Evolutionary conservation across 2,888 invertebrate genomes (phyloP).

Genomic region (Epirrhoe alternata): DNA sequence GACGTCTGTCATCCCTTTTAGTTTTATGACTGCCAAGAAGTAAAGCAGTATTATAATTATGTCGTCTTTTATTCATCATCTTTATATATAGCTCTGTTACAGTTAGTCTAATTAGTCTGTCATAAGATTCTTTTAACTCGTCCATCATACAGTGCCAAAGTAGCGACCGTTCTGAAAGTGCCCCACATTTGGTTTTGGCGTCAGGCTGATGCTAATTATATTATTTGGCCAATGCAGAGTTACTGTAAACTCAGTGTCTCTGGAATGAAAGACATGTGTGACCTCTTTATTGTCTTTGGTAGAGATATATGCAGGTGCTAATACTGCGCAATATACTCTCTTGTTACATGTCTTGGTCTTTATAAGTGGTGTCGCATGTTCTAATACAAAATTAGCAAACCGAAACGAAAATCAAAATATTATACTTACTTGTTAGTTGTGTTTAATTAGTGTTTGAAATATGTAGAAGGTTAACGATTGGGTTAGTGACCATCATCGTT

Average conservation of each 20-base stretch:
- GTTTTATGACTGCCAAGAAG: no score
- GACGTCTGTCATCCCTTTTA: no score
- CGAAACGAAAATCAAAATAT: no score
- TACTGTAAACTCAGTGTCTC: slow-evolving; percentile 44
- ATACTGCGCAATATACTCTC: not conserved
- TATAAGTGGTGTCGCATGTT: no score
- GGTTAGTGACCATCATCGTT: no score
- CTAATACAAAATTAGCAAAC: no score
- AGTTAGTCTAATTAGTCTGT: slow-evolving; percentile 17
- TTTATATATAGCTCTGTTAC: not conserved
- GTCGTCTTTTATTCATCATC: not conserved
- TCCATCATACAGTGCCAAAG: slow-evolving; percentile 61
- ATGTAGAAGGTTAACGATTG: no score
- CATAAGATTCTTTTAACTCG: slow-evolving; percentile 39
- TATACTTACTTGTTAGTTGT: no score
- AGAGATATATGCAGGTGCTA: not conserved
- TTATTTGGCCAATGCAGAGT: slow-evolving; percentile 63
- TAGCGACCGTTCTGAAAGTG: slow-evolving; percentile 59
- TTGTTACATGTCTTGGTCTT: no score
- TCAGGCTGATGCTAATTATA: slow-evolving; percentile 62
- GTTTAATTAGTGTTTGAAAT: no score
- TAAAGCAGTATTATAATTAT: no score
- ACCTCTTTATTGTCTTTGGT: slow-evolving; percentile 20
- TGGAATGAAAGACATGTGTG: slow-evolving; percentile 38
- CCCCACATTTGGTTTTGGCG: slow-evolving; percentile 64